A percentile compares a stretch with the other conserved stretches of the same genome.
Conservation (phyloP, 2,888 invertebrate genomes). For the Hyposoter didymator region DNA sequence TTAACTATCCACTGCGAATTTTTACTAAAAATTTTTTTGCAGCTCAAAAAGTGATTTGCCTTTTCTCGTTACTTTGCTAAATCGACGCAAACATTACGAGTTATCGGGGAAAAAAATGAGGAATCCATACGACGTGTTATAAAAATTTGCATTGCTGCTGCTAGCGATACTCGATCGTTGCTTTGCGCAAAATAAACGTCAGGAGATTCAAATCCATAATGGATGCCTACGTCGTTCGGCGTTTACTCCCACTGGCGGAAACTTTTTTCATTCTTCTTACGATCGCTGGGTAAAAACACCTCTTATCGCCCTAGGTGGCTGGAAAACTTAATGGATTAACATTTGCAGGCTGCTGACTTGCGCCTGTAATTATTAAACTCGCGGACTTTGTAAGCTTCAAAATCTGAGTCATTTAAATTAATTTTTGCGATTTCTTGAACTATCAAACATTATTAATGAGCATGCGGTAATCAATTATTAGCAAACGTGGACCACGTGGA, state of each 20-base stretch:
- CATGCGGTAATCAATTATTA: background rate
- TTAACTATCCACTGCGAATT: too few relatives aligned
- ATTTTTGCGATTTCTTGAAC: constrained; percentile 5
- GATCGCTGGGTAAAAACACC: constrained; percentile 68
- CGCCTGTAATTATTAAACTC: constrained; percentile 77
- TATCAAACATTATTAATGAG: background rate
- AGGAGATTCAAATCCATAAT: constrained; percentile 21
- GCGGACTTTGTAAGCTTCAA: background rate
- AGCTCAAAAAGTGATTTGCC: background rate
- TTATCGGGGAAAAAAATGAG: background rate
- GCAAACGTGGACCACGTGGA: constrained; percentile 5
- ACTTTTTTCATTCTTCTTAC: constrained; percentile 51
- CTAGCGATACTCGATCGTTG: background rate
- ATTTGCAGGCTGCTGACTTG: constrained; percentile 74
- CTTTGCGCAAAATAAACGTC: constrained; percentile 10
- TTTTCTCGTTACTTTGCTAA: background rate
- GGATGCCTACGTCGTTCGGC: constrained; percentile 10
- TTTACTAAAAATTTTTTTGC: too few relatives aligned
- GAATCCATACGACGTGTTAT: background rate
- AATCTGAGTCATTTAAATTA: constrained; percentile 5
- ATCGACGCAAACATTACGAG: background rate
- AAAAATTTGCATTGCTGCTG: background rate
- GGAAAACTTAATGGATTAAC: constrained; percentile 72
- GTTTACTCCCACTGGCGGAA: constrained; percentile 47
- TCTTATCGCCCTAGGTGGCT: constrained; percentile 75